Percentiles rank a stretch among this genome's conserved stretches.
phyloP scores from a whole-genome alignment of 2,113 vertebrate genomes.

The Urocynchramus pylzowi region DNA sequence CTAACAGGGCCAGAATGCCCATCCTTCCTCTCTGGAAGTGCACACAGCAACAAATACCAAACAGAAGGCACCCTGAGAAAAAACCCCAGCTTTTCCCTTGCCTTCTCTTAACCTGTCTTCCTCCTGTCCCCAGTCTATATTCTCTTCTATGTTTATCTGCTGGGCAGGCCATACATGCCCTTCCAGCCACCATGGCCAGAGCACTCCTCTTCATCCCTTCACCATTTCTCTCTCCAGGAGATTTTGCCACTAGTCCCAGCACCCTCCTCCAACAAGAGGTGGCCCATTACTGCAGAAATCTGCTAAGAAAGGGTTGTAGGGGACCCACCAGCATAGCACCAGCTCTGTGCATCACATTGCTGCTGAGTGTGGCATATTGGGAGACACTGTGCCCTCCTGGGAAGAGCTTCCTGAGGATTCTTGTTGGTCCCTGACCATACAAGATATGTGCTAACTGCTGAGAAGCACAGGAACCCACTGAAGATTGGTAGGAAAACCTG shows the following conservation, averaged over 20 bases:
- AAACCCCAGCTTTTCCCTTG: fast-evolving
- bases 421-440: background rate
- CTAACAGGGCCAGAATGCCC: background rate
- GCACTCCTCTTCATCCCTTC: background rate
- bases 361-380: fast-evolving
- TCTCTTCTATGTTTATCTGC: background rate
- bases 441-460: background rate
- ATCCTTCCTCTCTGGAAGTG: fast-evolving
- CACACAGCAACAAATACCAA: background rate
- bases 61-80: background rate
- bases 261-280: fast-evolving
- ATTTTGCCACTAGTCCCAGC: fast-evolving
- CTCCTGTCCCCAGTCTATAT: background rate
- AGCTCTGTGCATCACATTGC: background rate
- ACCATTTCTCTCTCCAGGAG: background rate
- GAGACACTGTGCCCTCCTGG: background rate
- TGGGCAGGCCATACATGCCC: background rate
- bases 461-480: background rate
- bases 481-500: background rate
- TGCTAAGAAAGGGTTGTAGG: background rate
- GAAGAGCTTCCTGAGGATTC: background rate
- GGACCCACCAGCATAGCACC: background rate
- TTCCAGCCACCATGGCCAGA: background rate
- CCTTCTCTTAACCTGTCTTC: background rate
- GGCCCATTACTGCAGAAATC: background rate